Base-by-base conservation (phyloP, 30 jellyfish, hydroid and myxozoan species). In the Aurelia coerulea region DNA sequence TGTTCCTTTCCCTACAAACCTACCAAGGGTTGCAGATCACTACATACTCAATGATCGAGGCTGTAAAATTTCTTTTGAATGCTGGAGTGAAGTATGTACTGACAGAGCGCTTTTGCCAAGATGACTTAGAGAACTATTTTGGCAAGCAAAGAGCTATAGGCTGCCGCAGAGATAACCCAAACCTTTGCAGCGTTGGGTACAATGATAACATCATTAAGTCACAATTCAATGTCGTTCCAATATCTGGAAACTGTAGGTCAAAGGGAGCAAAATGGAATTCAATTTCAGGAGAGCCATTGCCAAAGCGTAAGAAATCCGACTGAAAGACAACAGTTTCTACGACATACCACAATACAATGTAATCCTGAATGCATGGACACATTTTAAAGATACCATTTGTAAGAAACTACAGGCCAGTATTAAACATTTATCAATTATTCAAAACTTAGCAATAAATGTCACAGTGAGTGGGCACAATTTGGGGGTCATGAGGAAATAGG, bases 111-210 rank as follows among this genome's bases (percentile, higher is more conserved):
- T 63, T 77, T 35, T 74, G 59, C 58, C 88, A 74, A 77, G 88
- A 77, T 77, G 67, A 60, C 39, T 46, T 80, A 3, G 90, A 80
- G 17, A 80, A 80, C 63, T 80, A 64, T 67, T 80, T 80, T 80
- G 85, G 90, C 33, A 64, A 69, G 82, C 90, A 80, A 80, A 65
- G 90, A 67, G 46, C 82, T 13, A 39, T 79, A 34, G 89, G 89
- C 42, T 42, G 32, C 5, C 64, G 89, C 46, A 79, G 72, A 39
- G 89, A 79, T 35, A 76, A 76, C 77, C 87, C 88, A 1, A 58
- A 60, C 62, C n/a, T 78, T 19, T 60, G 39, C 53, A 58, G 70
- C 37, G 77, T 63, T 58, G 78, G 88, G 12, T 78, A 78, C 60
- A 78, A 78, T 60, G 88, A 78, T 60, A 78, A 78, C 17, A 78